These are phyloP conservation scores for Nephrotoma guestfalica DNA, from an alignment of 2,888 invertebrate genomes.

Conservation along the genomic window DNA sequence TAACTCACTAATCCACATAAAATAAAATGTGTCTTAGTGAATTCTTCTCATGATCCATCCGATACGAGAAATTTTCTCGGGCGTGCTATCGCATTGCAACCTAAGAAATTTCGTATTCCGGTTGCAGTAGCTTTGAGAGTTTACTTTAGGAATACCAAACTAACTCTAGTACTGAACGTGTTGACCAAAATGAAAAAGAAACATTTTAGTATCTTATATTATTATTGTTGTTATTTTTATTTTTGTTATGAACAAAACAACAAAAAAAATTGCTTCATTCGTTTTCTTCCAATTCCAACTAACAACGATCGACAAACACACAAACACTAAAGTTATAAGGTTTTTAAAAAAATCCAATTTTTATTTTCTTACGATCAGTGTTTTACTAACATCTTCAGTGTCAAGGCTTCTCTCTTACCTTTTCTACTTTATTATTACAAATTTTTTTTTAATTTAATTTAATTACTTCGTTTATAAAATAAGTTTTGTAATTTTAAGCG, in stretches of 20 bases:
- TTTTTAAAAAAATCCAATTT: not conserved
- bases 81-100: too few relatives aligned
- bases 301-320: not conserved
- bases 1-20: too few relatives aligned
- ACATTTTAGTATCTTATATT: not conserved
- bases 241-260: not conserved
- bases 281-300: not conserved
- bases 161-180: not conserved
- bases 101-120: too few relatives aligned
- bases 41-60: too few relatives aligned
- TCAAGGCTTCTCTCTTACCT: constrained; percentile 27
- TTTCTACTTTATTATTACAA: not conserved
- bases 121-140: too few relatives aligned
- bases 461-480: not conserved
- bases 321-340: not conserved
- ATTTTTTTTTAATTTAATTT: not conserved
- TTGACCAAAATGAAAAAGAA: not conserved
- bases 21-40: too few relatives aligned
- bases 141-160: too few relatives aligned
- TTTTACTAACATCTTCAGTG: constrained; percentile 30
- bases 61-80: too few relatives aligned
- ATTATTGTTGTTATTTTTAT: not conserved
- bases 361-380: constrained; percentile 3
- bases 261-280: not conserved
- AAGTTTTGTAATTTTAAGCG: not conserved